These are phyloP conservation scores for Clusia tigrina DNA, from an alignment of 2,888 invertebrate species.

Conservation along the genomic window DNA sequence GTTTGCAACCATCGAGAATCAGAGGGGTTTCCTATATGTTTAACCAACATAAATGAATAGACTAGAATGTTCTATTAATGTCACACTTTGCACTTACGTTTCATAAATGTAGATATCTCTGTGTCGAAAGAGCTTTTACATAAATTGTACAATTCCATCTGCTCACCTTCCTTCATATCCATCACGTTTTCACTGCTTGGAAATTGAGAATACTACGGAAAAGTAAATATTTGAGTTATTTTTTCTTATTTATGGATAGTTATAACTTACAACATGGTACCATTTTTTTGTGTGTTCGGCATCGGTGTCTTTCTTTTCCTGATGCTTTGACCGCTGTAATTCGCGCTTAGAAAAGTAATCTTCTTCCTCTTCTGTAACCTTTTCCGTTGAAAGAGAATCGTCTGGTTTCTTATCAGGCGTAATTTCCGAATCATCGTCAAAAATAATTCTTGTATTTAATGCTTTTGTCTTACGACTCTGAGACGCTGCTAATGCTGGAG, in stretches of 20 bases:
- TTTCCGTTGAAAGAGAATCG: no score
- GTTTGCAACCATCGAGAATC: constrained; percentile 64
- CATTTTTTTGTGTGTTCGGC: constrained; percentile 58
- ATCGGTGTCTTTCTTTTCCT: constrained; percentile 40
- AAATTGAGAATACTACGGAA: constrained; percentile 52
- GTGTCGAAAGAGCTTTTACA: constrained; percentile 58
- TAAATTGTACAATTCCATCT: constrained; percentile 55
- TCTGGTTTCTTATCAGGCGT: no score
- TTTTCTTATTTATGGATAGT: no score
- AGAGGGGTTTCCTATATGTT: constrained; percentile 54
- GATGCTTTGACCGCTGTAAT: constrained; percentile 34
- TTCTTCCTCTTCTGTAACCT: no score
- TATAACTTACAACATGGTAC: constrained; percentile 57
- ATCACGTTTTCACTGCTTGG: constrained; percentile 53
- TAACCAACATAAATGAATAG: neutral
- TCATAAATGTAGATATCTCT: constrained; percentile 49
- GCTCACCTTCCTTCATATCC: constrained; percentile 62
- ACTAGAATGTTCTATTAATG: neutral
- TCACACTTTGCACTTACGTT: constrained; percentile 45
- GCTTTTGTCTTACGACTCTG: no score
- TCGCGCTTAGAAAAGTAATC: constrained; percentile 44
- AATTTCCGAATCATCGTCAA: no score
- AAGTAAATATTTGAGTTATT: neutral
- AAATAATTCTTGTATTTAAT: no score
- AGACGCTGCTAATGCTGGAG: no score